Conservation (phyloP, 1,140 invertebrate genomes). For the Carposina sasakii region DNA sequence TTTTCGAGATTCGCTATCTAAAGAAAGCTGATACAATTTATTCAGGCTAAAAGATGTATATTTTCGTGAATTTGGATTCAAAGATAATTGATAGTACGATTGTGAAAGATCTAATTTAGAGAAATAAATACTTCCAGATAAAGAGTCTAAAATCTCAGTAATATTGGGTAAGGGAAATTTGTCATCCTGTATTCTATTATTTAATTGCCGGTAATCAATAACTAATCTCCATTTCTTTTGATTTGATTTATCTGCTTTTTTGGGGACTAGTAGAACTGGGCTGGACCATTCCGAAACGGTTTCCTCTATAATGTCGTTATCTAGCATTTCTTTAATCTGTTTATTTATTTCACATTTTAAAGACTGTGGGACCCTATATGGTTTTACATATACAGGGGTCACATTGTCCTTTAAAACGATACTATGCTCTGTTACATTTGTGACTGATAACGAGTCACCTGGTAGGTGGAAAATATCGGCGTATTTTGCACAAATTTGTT, state of each 20-base stretch:
- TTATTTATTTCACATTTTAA: conserved; percentile 5
- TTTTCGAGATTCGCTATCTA: not conserved
- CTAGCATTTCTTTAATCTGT: conserved; percentile 7
- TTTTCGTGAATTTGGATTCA: too few species aligned
- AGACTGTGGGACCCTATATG: conserved; percentile 5
- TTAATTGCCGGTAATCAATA: conserved; percentile 58
- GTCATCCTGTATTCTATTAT: conserved; percentile 28
- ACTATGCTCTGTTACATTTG: not conserved
- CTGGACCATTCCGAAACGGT: conserved; percentile 2
- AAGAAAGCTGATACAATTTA: conserved; percentile 1
- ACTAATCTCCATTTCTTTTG: conserved; percentile 11
- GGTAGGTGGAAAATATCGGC: conserved; percentile 5
- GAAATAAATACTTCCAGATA: conserved; percentile 6
- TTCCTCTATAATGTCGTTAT: conserved; percentile 3
- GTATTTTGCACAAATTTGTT: conserved; percentile 6
- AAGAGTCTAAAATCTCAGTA: conserved; percentile 5
- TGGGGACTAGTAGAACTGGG: conserved; percentile 8
- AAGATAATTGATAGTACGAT: conserved; percentile 2
- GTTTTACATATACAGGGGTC: conserved; percentile 6
- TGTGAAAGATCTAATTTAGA: not conserved
- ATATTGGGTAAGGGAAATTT: conserved; percentile 20
- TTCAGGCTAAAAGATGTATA: too few species aligned
- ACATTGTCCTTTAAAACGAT: not conserved
- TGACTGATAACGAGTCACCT: conserved; percentile 2
- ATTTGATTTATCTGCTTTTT: not conserved